These are phyloP conservation scores for Drosophila infuscata DNA, from an alignment of 2,888 invertebrate species.

Conservation along the genomic window DNA sequence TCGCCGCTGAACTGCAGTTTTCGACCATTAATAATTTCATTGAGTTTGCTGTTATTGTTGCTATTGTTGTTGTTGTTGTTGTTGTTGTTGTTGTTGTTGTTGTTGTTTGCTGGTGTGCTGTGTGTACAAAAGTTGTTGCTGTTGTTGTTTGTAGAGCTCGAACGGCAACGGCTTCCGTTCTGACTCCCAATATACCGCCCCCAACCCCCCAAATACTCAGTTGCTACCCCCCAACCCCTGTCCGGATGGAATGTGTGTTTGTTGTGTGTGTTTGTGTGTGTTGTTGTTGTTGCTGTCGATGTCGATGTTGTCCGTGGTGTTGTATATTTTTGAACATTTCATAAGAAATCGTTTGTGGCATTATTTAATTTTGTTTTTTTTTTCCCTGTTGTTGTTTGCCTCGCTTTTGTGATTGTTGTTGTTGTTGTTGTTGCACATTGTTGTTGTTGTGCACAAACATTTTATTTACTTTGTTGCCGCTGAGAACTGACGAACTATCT, in stretches of 20 bases:
- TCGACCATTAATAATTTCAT: conserved; percentile 76
- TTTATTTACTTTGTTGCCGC: conserved; percentile 45
- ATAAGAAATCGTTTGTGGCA: conserved; percentile 62
- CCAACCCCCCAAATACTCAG: conserved; percentile 7
- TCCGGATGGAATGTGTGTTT: conserved; percentile 26
- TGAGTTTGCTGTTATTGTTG: conserved; percentile 41
- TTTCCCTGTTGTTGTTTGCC: conserved; percentile 38
- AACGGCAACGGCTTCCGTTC: conserved; percentile 66
- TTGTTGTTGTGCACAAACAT: conserved; percentile 30
- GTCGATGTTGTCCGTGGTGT: conserved; percentile 26
- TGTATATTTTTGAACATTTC: conserved; percentile 61
- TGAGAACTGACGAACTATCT: conserved; percentile 51
- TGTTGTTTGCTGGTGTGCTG: conserved; percentile 11
- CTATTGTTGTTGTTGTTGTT: conserved; percentile 5
- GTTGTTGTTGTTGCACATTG: background rate
- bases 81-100: conserved; percentile 18
- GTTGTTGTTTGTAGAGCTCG: conserved; percentile 40
- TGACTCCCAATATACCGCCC: conserved; percentile 21
- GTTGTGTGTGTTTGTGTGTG: conserved; percentile 36
- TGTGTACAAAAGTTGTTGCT: conserved; percentile 13
- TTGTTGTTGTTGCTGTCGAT: conserved; percentile 12
- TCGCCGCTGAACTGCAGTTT: conserved; percentile 55
- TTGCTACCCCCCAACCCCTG: background rate
- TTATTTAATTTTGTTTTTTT: conserved; percentile 53
- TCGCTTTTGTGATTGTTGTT: conserved; percentile 31